Base-by-base conservation (phyloP, 2,888 invertebrate species). In the Melinopterus prodromus region DNA sequence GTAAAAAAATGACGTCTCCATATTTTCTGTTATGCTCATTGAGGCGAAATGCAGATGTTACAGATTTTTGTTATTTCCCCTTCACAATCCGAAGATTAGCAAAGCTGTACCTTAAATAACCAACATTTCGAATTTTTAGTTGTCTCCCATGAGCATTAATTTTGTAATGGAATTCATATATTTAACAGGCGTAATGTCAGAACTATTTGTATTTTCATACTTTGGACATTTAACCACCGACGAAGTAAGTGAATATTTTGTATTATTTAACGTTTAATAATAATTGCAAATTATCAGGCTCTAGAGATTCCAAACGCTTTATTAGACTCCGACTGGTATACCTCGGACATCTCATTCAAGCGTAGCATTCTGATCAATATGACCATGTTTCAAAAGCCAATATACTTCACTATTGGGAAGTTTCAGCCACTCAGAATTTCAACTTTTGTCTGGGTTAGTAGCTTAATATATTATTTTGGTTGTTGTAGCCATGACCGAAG, bases 371-470 rank as follows among this genome's bases (percentile, higher is more conserved):
- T 85, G 71, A 84, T 86, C 53, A 85, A 84, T 16, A 85, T 86
- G 84, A 81, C 81, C 72, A 82, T 85, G 77, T 84, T 85, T 82
- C 83, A 82, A 79, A 83, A 82, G 77, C 84, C 85, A 15, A 84
- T 86, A 76, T 81, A 83, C 78, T 83, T 86, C 72, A 84, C 85
- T 7, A 84, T 85, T 79, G 86, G 84, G 78, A 86, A 86, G 82
- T 85, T 86, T 79, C 83, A 84, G 78, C 84, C 85, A 53, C 79
- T 85, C 71, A 85, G 85, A 15, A 81, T 84, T 74, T 81, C 83
- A 38, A 85, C 85, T 16, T 85, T 85, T 76, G 80, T 85, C 81
- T 84, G 83, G 72, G 85, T 85, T 53, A 9, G 53, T 53, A 9
- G 12, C 12, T 1, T 53, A 12, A 12, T 7, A 53, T 53, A 9